A percentile compares a stretch with the other conserved stretches of the same genome.
Conservation (phyloP, 2,797 vertebrate genomes). For the Podarcis siculus region DNA sequence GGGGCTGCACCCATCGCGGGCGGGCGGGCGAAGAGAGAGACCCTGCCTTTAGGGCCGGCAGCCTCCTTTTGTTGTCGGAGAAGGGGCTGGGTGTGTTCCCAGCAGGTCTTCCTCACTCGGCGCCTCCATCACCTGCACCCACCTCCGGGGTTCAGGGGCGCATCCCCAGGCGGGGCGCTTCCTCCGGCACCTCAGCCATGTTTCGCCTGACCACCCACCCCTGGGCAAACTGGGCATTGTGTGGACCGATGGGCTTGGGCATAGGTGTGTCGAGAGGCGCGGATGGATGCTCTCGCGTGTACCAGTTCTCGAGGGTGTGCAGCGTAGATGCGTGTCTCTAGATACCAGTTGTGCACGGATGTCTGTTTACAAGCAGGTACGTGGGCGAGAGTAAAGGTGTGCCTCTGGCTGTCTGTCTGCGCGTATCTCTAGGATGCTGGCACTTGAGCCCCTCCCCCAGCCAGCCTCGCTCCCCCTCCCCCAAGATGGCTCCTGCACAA, state of each 20-base stretch:
- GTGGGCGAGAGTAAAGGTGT: background rate
- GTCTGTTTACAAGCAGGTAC: background rate
- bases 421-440: background rate
- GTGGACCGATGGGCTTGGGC: background rate
- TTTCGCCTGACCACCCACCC: background rate
- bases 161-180: background rate
- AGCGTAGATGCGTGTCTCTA: background rate
- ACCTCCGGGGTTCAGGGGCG: background rate
- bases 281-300: background rate
- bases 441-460: background rate
- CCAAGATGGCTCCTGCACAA: conserved; percentile 34
- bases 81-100: conserved; percentile 6
- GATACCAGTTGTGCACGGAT: too few relatives aligned
- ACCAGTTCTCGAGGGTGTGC: background rate
- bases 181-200: background rate
- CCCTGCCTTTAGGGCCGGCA: background rate
- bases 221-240: background rate
- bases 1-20: background rate
- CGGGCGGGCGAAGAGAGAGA: background rate
- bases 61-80: conserved; percentile 9
- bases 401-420: background rate
- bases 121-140: background rate
- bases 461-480: background rate
- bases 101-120: background rate
- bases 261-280: background rate